These are phyloP conservation scores for Syngnathus rostellatus DNA, from an alignment of 2,797 vertebrate genomes.

Conservation along the genomic window DNA sequence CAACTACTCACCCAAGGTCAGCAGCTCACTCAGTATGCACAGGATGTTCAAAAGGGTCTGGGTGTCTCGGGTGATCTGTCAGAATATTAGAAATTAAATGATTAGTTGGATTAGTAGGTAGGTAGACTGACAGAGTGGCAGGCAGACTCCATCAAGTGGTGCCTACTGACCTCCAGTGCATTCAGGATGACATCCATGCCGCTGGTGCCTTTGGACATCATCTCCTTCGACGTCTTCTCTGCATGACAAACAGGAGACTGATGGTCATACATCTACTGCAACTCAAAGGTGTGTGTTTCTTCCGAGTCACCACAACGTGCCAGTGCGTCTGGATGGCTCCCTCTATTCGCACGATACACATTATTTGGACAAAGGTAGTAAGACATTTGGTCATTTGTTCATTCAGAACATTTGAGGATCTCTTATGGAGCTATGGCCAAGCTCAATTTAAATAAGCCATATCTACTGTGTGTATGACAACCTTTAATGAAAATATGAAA, in stretches of 20 bases:
- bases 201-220: slow-evolving; percentile 89
- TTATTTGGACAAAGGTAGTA: background rate
- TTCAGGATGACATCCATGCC: slow-evolving; percentile 88
- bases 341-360: background rate
- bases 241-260: slow-evolving; percentile 45
- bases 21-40: slow-evolving; percentile 86
- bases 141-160: background rate
- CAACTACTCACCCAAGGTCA: slow-evolving; percentile 78
- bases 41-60: slow-evolving; percentile 88
- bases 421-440: background rate
- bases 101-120: background rate
- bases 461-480: no score
- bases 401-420: background rate
- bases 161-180: slow-evolving; percentile 80
- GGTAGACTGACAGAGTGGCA: background rate
- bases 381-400: background rate
- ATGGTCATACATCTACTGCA: background rate
- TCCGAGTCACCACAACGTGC: background rate
- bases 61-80: slow-evolving; percentile 82
- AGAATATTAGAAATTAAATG: slow-evolving; percentile 8
- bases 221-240: slow-evolving; percentile 96
- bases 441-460: no score
- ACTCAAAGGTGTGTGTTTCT: background rate
- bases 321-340: background rate
- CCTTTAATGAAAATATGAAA: no score